A percentile compares a stretch with the other conserved stretches of the same genome.
Conservation (phyloP, 2,797 vertebrate genomes). For the Pseudochirops cupreus region DNA sequence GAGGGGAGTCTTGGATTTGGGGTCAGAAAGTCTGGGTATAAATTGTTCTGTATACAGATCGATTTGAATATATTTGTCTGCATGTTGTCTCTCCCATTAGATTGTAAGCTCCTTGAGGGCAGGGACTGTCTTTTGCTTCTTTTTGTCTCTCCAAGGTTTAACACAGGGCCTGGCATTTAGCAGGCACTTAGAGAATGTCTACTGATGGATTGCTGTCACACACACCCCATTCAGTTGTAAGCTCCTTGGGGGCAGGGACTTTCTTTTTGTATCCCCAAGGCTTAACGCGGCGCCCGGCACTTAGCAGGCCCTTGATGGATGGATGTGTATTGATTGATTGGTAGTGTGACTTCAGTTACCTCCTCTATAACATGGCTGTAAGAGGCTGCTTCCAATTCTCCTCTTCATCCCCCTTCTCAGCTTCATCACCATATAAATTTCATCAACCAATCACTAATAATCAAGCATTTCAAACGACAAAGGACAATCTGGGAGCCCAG, state of each 20-base stretch:
- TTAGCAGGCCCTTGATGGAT: background rate
- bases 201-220: no score
- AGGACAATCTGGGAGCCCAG: background rate
- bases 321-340: background rate
- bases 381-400: background rate
- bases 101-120: background rate
- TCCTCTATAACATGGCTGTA: slow-evolving; percentile 38
- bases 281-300: background rate
- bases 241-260: background rate
- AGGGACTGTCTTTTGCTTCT: background rate
- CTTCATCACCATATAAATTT: background rate
- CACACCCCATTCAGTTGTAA: background rate
- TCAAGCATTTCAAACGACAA: slow-evolving; percentile 37
- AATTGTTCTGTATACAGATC: background rate
- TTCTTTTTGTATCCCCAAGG: background rate
- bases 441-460: background rate
- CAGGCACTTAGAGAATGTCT: background rate
- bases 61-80: background rate
- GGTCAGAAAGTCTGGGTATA: background rate
- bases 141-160: background rate
- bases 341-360: background rate
- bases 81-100: background rate
- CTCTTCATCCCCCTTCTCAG: background rate
- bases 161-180: background rate
- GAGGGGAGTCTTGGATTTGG: background rate